Conservation (phyloP, 2,113 vertebrate genomes). For the Mixornis gularis region DNA sequence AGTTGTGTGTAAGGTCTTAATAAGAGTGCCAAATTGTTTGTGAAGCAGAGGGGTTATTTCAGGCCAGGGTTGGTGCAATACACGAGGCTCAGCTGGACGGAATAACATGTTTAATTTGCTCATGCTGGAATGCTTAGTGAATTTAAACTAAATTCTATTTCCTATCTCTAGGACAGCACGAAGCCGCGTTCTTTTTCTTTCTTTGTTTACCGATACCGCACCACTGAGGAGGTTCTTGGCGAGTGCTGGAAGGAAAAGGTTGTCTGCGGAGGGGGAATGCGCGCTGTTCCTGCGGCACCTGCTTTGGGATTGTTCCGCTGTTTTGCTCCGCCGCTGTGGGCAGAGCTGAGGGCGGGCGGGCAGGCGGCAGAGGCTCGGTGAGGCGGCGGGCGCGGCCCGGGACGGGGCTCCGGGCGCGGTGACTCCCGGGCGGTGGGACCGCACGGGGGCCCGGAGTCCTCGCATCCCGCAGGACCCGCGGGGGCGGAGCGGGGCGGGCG, state of each 20-base stretch:
- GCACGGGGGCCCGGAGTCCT: not conserved
- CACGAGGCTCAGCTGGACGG: not conserved
- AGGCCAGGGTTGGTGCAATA: not conserved
- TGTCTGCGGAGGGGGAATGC: not conserved
- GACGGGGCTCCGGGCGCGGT: not conserved
- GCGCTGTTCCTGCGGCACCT: not conserved
- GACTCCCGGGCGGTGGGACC: not conserved
- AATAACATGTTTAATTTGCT: not conserved
- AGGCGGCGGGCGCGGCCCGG: not conserved
- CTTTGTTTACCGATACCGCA: not conserved
- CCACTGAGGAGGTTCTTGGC: not conserved
- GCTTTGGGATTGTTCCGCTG: not conserved
- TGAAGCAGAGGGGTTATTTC: not conserved
- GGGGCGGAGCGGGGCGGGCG: not conserved
- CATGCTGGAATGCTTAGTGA: too few species aligned
- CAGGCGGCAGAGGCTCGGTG: not conserved
- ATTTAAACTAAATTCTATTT: not conserved
- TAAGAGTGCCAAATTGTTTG: not conserved
- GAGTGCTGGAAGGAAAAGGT: not conserved
- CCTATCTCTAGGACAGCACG: not conserved
- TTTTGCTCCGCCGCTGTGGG: not conserved
- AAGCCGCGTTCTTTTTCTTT: accelerated
- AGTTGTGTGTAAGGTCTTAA: not conserved
- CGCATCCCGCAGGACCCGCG: not conserved
- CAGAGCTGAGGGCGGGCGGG: not conserved